Evolutionary conservation across 2,113 vertebrate species (phyloP), one percentile per base, ranked within the genome.

Genomic region (Dicaeum eximium): DNA sequence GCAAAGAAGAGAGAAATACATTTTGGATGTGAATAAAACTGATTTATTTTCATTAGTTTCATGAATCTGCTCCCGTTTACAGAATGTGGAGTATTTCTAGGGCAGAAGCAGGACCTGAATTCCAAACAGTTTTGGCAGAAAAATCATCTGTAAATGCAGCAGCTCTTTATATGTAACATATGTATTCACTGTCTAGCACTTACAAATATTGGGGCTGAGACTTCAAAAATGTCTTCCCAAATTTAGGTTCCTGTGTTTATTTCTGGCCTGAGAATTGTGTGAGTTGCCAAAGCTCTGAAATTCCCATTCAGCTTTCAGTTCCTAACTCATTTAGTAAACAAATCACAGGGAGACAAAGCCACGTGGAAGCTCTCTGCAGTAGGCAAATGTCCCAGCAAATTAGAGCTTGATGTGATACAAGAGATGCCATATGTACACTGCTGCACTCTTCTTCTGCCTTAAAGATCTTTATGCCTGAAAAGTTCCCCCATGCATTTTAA

Each of bases 401-500:
- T 84, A 92, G 47, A 42, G 53, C 81, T 93, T 51, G 11, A 20
- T 40, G 62, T 35, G 56, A 78, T 66, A 74, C 45, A 87, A 90
- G 67, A 62, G 89, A 78, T 44, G 82, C 92, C 88, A 57, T 94
- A 93, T 61, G 70, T 58, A 65, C 50, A 18, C 37, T 38, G 66
- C 91, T 70, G 71, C 67, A 60, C 82, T 51, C 17, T 13, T 70
- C 92, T 40, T 65, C 75, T 86, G 64, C 82, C 91, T 90, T 94
- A 38, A 90, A 95, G 67, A 90, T 86, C 85, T 90, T 80, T 56
- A 80, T 31, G 67, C 44, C 74, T 95, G 71, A 69, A 91, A 88
- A 92, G 90, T 53, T 94, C 88, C 74, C 91, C 60, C 51, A 71
- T 65, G 84, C 66, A 86, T 82, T 85, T 94, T 94, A 91, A 91